Base-by-base conservation (phyloP, 2,888 invertebrate species). In the Odontomyia ornata region DNA sequence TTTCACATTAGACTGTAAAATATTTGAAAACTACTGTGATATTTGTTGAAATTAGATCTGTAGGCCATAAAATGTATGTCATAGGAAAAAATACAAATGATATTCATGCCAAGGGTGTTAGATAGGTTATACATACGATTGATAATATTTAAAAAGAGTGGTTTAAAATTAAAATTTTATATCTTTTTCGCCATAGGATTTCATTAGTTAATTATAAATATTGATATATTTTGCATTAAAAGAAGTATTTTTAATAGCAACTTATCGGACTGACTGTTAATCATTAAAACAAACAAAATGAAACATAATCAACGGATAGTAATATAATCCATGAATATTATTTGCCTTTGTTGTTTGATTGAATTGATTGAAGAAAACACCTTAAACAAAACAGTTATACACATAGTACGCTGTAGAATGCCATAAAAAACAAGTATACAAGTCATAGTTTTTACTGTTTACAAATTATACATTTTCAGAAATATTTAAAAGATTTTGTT, bases 11-110 rank as follows among this genome's bases (percentile, higher is more conserved):
- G 21, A 72, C 56, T 56, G 72, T 52, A 56, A 30, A 28, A 72
- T 72, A 30, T 72, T 72, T 72, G 72, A 72, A 72, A 72, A 72
- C 57, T 72, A 72, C 72, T 72, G 72, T 72, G 72, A 72, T 72
- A 72, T 72, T 30, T 72, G 28, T 56, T 72, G 30, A 72, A 72
- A 67, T 67, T 21, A 23, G 64, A 30, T 30, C 23, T 64, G n/a
- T 30, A n/a, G 18, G 52, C 52, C 18, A 60, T 25, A 60, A 11
- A 23, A 2, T 60, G 25, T 60, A 64, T 25, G 25, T 27, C 28
- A 28, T 30, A 27, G 11, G 25, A 13, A 60, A n/a, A 18, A 28
- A 28, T 64, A 25, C 64, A 64, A 64, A 64, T 64, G 23, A 64
- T 64, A 30, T 64, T 64, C 64, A 64, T 64, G 64, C 30, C 60